Evolutionary conservation across 1,140 invertebrate genomes (phyloP), one percentile per base, ranked within the genome.

Genomic region (Drosophila ironensis): DNA sequence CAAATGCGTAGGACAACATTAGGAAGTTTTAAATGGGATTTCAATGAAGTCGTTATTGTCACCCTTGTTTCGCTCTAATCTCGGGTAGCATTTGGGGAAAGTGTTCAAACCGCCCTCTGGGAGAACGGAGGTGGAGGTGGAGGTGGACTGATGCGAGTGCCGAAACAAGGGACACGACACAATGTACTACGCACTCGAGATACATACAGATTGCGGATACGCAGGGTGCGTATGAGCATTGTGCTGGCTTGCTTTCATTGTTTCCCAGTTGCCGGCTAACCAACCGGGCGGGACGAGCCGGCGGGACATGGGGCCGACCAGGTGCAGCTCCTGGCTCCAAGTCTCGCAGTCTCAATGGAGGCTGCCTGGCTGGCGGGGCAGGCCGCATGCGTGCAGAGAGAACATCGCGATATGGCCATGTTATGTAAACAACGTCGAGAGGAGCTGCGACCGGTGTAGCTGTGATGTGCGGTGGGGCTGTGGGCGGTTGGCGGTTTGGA

Each of bases 181-280:
- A 42, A 12, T 20, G 22, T 8, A n/a, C n/a, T n/a, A 17, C 33
- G 33, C 14, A 4, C 12, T 7, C 33, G 7, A 30, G 63, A 71
- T 71, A 71, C 54, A 71, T 56, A 69, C 44, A 35, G 28, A 56
- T 41, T 30, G 25, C 35, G 14, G 41, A 28, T 40, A 48, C 60
- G 60, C 54, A 72, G 77, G 69, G 72, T 82, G 77, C 68, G 77
- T 82, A 17, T 14, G 14, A 16, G 33, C 3, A 69, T n/a, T 77
- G 63, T 46, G 59, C 54, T 54, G 51, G 38, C 2, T 16, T 7
- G 14, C 33, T 17, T 12, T 37, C 44, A 40, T 51, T 48, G 12
- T 33, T 52, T 48, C n/a, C n/a, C n/a, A n/a, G n/a, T 25, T 69
- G 7, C 77, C 77, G 77, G 77, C 72, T 68, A 78, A 28, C 63